Evolutionary conservation across 2,797 vertebrate genomes (phyloP).

Genomic region (Sebastes umbrosus): DNA sequence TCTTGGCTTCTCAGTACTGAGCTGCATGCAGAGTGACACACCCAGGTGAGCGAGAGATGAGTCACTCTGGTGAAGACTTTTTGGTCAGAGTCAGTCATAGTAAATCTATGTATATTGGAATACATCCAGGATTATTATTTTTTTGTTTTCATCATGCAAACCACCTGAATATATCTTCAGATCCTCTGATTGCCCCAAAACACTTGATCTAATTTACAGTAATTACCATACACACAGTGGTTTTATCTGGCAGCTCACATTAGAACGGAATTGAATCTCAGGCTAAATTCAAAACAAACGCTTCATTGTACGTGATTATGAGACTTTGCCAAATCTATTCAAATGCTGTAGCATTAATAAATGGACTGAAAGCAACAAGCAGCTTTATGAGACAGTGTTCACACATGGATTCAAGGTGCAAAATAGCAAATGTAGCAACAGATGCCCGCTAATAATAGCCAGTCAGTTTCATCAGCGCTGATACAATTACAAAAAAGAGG

Average conservation of each 20-base stretch:
- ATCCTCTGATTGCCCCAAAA: neutral
- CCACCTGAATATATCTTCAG: neutral
- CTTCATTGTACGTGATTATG: neutral
- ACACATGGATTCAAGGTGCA: neutral
- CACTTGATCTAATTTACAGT: neutral
- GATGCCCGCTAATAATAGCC: neutral
- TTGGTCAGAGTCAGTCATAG: neutral
- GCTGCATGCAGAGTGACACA: constrained; percentile 33
- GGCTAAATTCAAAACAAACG: neutral
- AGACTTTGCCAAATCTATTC: neutral
- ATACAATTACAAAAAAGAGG: too few species aligned
- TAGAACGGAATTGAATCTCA: neutral
- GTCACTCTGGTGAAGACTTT: neutral
- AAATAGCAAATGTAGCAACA: neutral
- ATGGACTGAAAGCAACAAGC: neutral
- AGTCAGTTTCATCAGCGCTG: neutral
- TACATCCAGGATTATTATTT: neutral
- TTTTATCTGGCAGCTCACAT: neutral
- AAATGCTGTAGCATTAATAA: neutral
- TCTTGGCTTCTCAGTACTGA: neutral
- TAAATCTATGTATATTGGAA: neutral
- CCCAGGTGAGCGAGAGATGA: constrained; percentile 8
- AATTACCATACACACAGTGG: neutral
- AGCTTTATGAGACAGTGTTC: neutral
- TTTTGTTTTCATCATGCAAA: neutral